Evolutionary conservation across 2,888 invertebrate species (phyloP).

Genomic region (Caenorhabditis becei): DNA sequence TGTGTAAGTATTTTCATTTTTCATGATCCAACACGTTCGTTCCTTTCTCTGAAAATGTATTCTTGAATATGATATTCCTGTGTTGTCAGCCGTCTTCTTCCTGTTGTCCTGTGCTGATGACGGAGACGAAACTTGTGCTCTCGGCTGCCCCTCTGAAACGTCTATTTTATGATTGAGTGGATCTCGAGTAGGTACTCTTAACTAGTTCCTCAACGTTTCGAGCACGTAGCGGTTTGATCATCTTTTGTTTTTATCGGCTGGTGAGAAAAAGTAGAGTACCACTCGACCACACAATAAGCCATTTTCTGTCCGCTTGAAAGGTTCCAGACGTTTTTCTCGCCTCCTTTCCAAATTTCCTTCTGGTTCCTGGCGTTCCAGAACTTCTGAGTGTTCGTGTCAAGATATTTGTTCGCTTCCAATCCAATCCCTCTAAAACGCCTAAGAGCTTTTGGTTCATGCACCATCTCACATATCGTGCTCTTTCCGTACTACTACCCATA

Average conservation of each 20-base stretch:
- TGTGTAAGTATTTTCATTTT: not conserved
- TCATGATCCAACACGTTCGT: not conserved
- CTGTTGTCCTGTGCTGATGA: conserved; percentile 14
- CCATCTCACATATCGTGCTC: not conserved
- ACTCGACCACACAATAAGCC: conserved; percentile 61
- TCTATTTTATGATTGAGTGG: conserved; percentile 56
- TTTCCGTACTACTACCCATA: not conserved
- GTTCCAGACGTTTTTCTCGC: conserved; percentile 46
- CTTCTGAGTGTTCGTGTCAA: too few species aligned
- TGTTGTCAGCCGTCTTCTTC: not conserved
- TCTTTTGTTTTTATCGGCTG: conserved; percentile 36
- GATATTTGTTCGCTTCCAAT: not conserved
- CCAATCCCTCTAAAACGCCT: not conserved
- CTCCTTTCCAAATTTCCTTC: conserved; percentile 7
- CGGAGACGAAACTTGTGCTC: not conserved
- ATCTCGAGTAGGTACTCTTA: conserved; percentile 52
- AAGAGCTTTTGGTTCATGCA: not conserved
- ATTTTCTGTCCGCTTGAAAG: conserved; percentile 48
- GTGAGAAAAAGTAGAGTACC: conserved; percentile 49
- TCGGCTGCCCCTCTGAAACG: conserved; percentile 14
- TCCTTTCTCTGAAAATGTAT: conserved; percentile 4
- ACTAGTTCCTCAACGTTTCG: conserved; percentile 56
- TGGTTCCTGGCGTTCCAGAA: conserved; percentile 19
- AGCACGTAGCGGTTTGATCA: conserved; percentile 47
- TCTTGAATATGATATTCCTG: not conserved